phyloP scores from a whole-genome alignment of 2,113 vertebrate species.

The Catharus fuscescens region DNA sequence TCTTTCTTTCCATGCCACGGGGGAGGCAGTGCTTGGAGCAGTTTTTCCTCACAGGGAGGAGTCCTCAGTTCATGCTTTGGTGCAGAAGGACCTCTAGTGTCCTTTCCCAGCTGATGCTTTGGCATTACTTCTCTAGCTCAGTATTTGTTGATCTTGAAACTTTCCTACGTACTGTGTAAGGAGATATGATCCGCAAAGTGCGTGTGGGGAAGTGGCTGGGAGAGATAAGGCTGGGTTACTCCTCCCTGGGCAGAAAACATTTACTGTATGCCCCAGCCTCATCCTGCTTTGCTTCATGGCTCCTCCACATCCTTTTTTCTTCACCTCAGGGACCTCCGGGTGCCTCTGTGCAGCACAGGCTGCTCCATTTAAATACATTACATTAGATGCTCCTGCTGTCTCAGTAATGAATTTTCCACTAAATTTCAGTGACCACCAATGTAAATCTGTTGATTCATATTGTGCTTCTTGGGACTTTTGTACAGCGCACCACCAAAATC shows the following conservation, averaged over 20 bases:
- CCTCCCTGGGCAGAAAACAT: background rate
- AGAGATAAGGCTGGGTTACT: background rate
- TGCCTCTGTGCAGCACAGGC: background rate
- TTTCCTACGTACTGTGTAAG: background rate
- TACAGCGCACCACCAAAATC: background rate
- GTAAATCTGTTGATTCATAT: background rate
- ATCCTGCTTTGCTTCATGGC: background rate
- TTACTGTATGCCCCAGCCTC: background rate
- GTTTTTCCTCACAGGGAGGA: background rate
- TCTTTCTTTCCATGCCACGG: background rate
- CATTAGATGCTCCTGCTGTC: background rate
- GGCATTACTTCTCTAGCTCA: background rate
- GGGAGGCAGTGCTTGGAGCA: background rate
- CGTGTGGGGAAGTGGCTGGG: background rate
- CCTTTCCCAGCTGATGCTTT: background rate
- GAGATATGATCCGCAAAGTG: fast-evolving
- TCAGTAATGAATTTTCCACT: background rate
- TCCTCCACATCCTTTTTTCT: background rate
- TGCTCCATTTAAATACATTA: background rate
- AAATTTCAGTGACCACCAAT: background rate
- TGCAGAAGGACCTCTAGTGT: conserved; percentile 43
- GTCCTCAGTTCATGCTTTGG: background rate
- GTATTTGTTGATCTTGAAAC: background rate
- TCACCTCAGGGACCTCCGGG: background rate
- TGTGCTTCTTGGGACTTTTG: background rate